Percentiles rank a stretch among this genome's conserved stretches.
phyloP scores from a whole-genome alignment of 1,140 invertebrate species.

The Teleopsis dalmanni region DNA sequence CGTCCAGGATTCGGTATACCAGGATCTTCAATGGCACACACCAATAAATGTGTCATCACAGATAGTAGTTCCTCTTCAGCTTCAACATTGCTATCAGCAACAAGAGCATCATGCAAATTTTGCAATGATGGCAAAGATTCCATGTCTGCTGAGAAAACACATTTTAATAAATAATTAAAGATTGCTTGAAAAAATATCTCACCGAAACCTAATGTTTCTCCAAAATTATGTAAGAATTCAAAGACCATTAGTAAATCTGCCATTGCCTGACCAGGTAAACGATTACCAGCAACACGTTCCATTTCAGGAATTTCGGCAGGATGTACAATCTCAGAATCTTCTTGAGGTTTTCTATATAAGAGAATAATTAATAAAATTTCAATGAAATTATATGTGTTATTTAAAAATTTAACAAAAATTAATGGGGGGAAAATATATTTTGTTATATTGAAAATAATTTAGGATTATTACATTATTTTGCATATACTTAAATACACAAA shows the following conservation, averaged over 20 bases:
- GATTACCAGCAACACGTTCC: conserved; percentile 71
- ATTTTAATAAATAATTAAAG: not conserved
- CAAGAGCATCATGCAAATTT: conserved; percentile 74
- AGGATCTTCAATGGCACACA: conserved; percentile 90
- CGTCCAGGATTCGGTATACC: conserved; percentile 82
- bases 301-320: conserved; percentile 67
- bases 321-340: conserved; percentile 72
- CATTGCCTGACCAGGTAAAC: conserved; percentile 78
- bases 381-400: not conserved
- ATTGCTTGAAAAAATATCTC: conserved; percentile 30
- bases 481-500: no score
- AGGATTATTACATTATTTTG: no score
- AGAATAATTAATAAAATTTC: not conserved
- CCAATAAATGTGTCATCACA: conserved; percentile 80
- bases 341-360: conserved; percentile 65
- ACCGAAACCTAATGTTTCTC: conserved; percentile 87
- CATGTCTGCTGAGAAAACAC: conserved; percentile 56
- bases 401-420: no score
- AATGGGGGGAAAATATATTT: no score
- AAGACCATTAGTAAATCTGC: conserved; percentile 87
- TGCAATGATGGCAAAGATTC: conserved; percentile 79
- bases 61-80: conserved; percentile 81
- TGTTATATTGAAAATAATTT: no score
- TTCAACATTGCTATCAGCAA: conserved; percentile 63
- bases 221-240: conserved; percentile 94